Evolutionary conservation across 1,140 invertebrate genomes (phyloP).

Genomic region (Thalassaphorura encarpata): DNA sequence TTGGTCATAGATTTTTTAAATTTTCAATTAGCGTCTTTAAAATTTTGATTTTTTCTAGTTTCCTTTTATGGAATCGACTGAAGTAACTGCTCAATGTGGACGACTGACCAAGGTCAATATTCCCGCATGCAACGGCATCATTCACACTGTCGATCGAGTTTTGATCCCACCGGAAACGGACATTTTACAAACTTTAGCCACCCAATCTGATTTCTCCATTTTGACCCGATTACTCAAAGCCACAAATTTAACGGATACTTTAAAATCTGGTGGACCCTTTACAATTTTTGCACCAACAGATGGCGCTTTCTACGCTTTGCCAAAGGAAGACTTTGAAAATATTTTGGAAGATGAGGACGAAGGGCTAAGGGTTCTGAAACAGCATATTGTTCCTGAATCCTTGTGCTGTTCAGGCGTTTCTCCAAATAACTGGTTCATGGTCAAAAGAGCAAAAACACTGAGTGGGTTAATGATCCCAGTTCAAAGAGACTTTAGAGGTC

Average conservation of each 20-base stretch:
- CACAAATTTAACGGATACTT: conserved; percentile 39
- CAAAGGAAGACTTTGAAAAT: conserved; percentile 38
- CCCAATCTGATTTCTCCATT: conserved; percentile 40
- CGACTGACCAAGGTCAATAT: conserved; percentile 48
- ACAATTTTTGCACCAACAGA: conserved; percentile 43
- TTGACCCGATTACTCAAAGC: conserved; percentile 40
- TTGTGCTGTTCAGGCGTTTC: conserved; percentile 51
- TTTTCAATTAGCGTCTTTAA: background rate
- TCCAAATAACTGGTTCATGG: conserved; percentile 45
- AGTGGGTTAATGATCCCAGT: conserved; percentile 39
- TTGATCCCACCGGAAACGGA: conserved; percentile 44
- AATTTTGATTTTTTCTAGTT: conserved; percentile 35
- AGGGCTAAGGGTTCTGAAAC: conserved; percentile 40
- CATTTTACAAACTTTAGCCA: conserved; percentile 40
- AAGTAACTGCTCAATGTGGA: conserved; percentile 53
- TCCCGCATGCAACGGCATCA: conserved; percentile 49
- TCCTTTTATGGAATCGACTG: too few species aligned
- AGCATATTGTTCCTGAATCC: conserved; percentile 46
- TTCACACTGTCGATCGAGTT: conserved; percentile 49
- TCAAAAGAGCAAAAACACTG: conserved; percentile 42
- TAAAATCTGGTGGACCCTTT: conserved; percentile 38
- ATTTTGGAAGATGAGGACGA: conserved; percentile 40
- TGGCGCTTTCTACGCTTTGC: conserved; percentile 39
- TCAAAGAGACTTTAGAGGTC: conserved; percentile 41
- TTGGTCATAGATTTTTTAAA: conserved; percentile 7